These are phyloP conservation scores for Taurulus bubalis DNA, from an alignment of 2,113 vertebrate genomes.

Conservation along the genomic window DNA sequence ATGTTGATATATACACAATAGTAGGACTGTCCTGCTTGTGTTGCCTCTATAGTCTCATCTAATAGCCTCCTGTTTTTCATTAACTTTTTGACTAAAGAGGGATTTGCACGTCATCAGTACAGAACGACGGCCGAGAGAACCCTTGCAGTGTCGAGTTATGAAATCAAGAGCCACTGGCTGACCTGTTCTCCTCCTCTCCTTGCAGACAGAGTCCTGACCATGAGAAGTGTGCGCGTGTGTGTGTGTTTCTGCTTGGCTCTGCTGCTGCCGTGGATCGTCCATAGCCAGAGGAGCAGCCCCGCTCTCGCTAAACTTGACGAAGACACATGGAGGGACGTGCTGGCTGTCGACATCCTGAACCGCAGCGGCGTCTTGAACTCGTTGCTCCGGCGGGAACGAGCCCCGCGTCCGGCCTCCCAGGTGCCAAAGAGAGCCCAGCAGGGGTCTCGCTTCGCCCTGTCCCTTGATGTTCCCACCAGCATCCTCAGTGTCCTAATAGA, in stretches of 20 bases:
- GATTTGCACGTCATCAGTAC: background rate
- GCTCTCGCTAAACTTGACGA: slow-evolving; percentile 47
- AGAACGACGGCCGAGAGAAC: background rate
- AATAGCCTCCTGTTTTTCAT: background rate
- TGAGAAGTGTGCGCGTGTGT: slow-evolving; percentile 65
- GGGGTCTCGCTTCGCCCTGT: slow-evolving; percentile 83
- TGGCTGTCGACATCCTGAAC: slow-evolving; percentile 70
- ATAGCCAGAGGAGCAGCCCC: slow-evolving; percentile 58
- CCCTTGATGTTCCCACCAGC: slow-evolving; percentile 86
- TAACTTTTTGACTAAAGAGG: background rate
- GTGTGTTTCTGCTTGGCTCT: slow-evolving; percentile 75
- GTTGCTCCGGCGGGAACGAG: slow-evolving; percentile 51
- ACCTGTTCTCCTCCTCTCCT: slow-evolving; percentile 14
- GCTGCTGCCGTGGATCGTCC: slow-evolving; percentile 70
- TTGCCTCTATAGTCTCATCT: background rate
- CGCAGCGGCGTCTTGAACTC: slow-evolving; percentile 43
- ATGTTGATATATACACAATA: background rate
- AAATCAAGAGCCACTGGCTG: slow-evolving; percentile 2
- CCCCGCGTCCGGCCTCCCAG: slow-evolving; percentile 46
- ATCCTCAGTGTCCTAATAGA: slow-evolving; percentile 87
- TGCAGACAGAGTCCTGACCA: slow-evolving; percentile 60
- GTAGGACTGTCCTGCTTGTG: background rate
- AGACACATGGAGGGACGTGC: slow-evolving; percentile 55
- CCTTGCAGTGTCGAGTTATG: background rate
- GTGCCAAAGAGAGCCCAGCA: slow-evolving; percentile 80